Percentiles rank a stretch among this genome's conserved stretches.
Evolutionary conservation across 1,140 invertebrate genomes (phyloP).

Genomic region (Drosophila sturtevanti): DNA sequence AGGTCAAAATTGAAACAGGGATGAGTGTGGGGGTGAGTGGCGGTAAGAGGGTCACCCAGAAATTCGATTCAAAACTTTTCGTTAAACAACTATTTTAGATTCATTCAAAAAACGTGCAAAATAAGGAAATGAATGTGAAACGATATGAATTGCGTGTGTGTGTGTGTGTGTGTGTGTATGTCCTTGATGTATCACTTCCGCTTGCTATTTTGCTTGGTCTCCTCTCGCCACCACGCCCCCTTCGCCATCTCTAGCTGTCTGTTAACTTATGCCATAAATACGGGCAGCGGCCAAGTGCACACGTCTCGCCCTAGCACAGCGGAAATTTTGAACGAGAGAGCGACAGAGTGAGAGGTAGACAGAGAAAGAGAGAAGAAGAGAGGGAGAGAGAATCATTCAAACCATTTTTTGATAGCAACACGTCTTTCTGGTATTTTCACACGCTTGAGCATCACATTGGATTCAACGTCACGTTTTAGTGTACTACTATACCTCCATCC

Average conservation of each 20-base stretch:
- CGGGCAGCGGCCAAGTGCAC: conserved; percentile 65
- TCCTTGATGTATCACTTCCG: conserved; percentile 80
- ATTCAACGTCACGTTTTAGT: conserved; percentile 82
- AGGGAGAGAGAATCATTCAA: too few relatives aligned
- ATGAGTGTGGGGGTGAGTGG: too few relatives aligned
- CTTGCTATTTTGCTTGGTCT: background rate
- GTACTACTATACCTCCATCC: conserved; percentile 15
- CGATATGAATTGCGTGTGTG: background rate
- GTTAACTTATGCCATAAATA: conserved; percentile 79
- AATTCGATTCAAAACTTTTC: conserved; percentile 30
- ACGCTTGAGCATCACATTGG: conserved; percentile 82
- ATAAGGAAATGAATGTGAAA: conserved; percentile 29
- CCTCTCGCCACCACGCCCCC: background rate
- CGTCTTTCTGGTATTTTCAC: conserved; percentile 82
- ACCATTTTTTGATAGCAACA: conserved; percentile 79
- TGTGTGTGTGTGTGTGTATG: conserved; percentile 32
- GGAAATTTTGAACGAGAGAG: conserved; percentile 22
- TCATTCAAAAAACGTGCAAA: conserved; percentile 68
- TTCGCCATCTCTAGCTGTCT: conserved; percentile 35
- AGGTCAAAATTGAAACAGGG: background rate
- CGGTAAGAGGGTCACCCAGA: background rate
- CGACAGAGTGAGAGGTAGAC: too few relatives aligned
- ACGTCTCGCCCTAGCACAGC: conserved; percentile 51
- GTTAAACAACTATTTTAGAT: conserved; percentile 56
- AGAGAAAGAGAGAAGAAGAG: too few relatives aligned